These are phyloP conservation scores for Meloidogyne hapla DNA, from an alignment of 1,140 invertebrate genomes.

Conservation along the genomic window DNA sequence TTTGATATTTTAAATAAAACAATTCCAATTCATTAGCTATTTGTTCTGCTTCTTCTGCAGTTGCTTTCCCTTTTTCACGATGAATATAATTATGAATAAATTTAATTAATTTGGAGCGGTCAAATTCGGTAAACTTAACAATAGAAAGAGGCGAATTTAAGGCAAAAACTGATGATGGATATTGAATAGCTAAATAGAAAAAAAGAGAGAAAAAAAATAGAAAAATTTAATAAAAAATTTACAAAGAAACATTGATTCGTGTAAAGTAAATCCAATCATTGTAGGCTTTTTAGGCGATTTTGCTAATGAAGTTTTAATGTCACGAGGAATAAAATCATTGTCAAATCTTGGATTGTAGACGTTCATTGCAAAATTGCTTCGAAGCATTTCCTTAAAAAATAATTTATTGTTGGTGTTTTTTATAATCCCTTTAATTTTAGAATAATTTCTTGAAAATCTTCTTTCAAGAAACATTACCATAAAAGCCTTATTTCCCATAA, in stretches of 20 bases:
- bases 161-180: conserved; percentile 36
- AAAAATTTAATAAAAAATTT: not conserved
- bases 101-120: conserved; percentile 19
- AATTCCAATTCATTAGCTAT: conserved; percentile 18
- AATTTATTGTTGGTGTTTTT: too few relatives aligned
- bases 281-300: conserved; percentile 42
- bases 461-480: too few relatives aligned
- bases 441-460: too few relatives aligned
- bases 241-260: conserved; percentile 40
- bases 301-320: conserved; percentile 4
- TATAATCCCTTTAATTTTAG: too few relatives aligned
- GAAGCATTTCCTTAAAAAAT: conserved; percentile 29
- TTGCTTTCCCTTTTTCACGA: not conserved
- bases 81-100: conserved; percentile 23
- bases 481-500: too few relatives aligned
- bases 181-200: conserved; percentile 33
- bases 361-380: conserved; percentile 42
- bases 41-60: conserved; percentile 17
- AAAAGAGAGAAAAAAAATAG: not conserved
- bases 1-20: conserved; percentile 23
- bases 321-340: conserved; percentile 39
- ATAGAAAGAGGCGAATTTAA: conserved; percentile 36
- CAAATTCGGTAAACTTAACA: conserved; percentile 20
- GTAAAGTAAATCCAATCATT: conserved; percentile 42
- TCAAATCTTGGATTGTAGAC: conserved; percentile 47